These are phyloP conservation scores for Sebastes trivittatus DNA, from an alignment of 2,797 vertebrate species.

Conservation along the genomic window DNA sequence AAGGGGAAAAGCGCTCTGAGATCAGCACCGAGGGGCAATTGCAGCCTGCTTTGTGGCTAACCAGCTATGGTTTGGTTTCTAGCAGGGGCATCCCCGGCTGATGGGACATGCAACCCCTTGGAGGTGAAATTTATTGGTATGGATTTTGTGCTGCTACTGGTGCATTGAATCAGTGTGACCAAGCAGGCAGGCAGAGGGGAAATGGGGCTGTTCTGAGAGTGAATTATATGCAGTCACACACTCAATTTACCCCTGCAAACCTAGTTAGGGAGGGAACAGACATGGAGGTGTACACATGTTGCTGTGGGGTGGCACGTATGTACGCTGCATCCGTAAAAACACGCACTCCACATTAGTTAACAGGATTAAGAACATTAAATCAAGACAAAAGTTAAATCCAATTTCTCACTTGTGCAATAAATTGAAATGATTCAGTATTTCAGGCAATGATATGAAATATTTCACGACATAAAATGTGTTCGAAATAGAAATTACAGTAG, in stretches of 20 bases:
- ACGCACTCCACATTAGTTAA: conserved; percentile 62
- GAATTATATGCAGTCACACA: conserved; percentile 86
- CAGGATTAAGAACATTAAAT: conserved; percentile 68
- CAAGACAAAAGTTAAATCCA: conserved; percentile 57
- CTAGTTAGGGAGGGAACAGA: conserved; percentile 75
- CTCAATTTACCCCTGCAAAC: conserved; percentile 83
- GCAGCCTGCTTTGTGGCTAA: conserved; percentile 49
- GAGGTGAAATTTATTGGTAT: conserved; percentile 81
- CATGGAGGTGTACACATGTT: conserved; percentile 57
- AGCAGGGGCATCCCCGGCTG: conserved; percentile 63
- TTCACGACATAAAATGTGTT: background rate
- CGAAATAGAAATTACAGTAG: background rate
- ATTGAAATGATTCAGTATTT: conserved; percentile 53
- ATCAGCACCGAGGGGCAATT: conserved; percentile 29
- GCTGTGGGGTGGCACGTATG: conserved; percentile 31
- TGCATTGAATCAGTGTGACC: conserved; percentile 83
- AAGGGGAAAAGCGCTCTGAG: conserved; percentile 25
- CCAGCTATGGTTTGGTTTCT: conserved; percentile 67
- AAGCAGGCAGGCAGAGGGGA: conserved; percentile 77
- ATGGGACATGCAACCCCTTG: conserved; percentile 73
- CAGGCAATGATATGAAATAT: conserved; percentile 6
- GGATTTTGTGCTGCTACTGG: conserved; percentile 81
- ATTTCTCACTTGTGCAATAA: conserved; percentile 52
- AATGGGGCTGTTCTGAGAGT: conserved; percentile 78
- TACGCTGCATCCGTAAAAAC: conserved; percentile 37